Conservation (phyloP, 2,888 invertebrate species). For the Tachystola acroxantha region DNA sequence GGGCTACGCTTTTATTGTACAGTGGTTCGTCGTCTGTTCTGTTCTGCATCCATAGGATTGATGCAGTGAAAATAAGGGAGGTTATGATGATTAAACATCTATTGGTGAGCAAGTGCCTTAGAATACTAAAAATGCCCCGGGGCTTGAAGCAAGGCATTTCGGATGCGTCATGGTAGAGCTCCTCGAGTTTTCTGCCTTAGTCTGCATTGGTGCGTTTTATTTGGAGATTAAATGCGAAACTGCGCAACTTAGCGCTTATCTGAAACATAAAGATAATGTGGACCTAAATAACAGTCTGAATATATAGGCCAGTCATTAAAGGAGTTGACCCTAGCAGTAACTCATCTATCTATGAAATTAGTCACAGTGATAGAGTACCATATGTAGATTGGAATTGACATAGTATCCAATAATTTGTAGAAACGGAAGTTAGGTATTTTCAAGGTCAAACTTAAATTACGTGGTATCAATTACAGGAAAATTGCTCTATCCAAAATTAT, state of each 20-base stretch:
- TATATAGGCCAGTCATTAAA: too few relatives aligned
- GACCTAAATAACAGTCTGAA: too few relatives aligned
- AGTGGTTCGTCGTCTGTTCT: conserved; percentile 17
- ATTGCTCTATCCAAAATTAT: too few relatives aligned
- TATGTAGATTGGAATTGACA: too few relatives aligned
- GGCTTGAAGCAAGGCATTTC: conserved; percentile 26
- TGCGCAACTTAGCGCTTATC: background rate
- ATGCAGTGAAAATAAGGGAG: conserved; percentile 34
- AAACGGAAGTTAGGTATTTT: too few relatives aligned
- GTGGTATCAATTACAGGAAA: too few relatives aligned
- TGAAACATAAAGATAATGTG: background rate
- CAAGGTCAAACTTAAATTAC: too few relatives aligned
- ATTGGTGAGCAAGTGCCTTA: conserved; percentile 33
- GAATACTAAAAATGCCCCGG: conserved; percentile 17
- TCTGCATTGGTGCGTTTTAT: background rate
- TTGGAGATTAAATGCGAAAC: background rate
- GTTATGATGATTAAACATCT: conserved; percentile 39
- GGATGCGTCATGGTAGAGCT: conserved; percentile 33
- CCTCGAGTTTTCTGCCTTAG: background rate
- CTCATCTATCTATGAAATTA: too few relatives aligned
- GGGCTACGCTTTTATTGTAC: conserved; percentile 28
- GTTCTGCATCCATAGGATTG: conserved; percentile 39
- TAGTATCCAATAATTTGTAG: too few relatives aligned
- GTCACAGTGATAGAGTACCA: too few relatives aligned
- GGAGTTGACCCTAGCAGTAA: too few relatives aligned